Conservation (phyloP, 1,140 invertebrate species). For the Samia ricini region DNA sequence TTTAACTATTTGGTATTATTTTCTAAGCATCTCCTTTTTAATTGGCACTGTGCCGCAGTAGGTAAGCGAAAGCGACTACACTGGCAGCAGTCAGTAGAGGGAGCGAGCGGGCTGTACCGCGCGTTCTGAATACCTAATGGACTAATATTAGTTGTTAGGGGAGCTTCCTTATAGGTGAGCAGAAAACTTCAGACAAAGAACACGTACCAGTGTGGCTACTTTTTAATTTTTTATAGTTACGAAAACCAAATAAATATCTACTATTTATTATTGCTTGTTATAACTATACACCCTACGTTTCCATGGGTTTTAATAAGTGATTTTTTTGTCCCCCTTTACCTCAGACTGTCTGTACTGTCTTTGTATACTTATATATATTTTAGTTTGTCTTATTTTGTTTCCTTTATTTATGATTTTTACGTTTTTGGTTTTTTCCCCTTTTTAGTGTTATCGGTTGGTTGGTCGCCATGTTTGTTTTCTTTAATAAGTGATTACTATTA, state of each 20-base stretch:
- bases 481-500: too few species aligned
- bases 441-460: too few species aligned
- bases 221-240: slow-evolving; percentile 48
- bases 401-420: too few species aligned
- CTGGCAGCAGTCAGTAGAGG: slow-evolving; percentile 42
- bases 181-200: slow-evolving; percentile 72
- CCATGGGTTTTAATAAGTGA: too few species aligned
- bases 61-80: slow-evolving; percentile 25
- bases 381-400: too few species aligned
- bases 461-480: too few species aligned
- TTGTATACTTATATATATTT: too few species aligned
- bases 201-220: slow-evolving; percentile 63
- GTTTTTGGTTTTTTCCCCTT: too few species aligned
- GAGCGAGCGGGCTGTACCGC: slow-evolving; percentile 50
- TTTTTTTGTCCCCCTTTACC: too few species aligned
- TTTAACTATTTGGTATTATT: not conserved
- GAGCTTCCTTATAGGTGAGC: slow-evolving; percentile 66
- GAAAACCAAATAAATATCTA: slow-evolving; percentile 10
- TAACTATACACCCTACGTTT: too few species aligned
- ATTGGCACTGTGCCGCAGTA: slow-evolving; percentile 22
- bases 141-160: slow-evolving; percentile 73
- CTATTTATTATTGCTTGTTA: not conserved
- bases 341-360: too few species aligned
- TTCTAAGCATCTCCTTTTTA: slow-evolving; percentile 14
- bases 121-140: slow-evolving; percentile 75